These are phyloP conservation scores for Tympanuchus pallidicinctus DNA, from an alignment of 2,113 vertebrate genomes.

Conservation along the genomic window DNA sequence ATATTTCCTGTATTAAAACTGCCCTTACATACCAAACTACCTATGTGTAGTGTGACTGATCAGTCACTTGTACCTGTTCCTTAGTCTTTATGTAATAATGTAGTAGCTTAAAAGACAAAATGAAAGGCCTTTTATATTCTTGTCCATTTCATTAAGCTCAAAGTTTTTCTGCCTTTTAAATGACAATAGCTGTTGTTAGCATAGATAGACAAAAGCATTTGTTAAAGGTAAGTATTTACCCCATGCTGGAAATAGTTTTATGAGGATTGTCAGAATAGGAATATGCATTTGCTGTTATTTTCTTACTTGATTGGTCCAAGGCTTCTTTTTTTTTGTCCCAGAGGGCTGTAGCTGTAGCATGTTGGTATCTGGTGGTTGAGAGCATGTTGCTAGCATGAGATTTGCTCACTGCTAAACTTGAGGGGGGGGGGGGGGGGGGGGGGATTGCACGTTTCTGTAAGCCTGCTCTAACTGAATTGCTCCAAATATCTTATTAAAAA, in stretches of 20 bases:
- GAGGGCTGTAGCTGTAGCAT: background rate
- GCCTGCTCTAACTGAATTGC: background rate
- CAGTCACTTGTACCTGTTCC: background rate
- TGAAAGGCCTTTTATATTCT: background rate
- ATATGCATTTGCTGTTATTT: background rate
- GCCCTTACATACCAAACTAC: background rate
- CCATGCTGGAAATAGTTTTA: background rate
- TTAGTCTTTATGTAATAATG: background rate
- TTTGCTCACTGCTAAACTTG: background rate
- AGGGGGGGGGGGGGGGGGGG: background rate
- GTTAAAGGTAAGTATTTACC: background rate
- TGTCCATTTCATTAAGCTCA: background rate
- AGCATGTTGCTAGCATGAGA: background rate
- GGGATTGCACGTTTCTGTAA: background rate
- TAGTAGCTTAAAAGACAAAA: background rate
- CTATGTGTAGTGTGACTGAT: background rate
- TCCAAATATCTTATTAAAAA: background rate
- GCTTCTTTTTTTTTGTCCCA: background rate
- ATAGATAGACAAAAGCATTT: background rate
- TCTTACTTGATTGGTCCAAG: background rate
- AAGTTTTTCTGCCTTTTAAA: background rate
- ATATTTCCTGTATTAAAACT: conserved; percentile 20
- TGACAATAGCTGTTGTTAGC: background rate
- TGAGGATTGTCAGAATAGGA: background rate
- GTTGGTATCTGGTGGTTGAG: background rate